Conservation (phyloP, 2,888 invertebrate species). For the Drosophila cognata region DNA sequence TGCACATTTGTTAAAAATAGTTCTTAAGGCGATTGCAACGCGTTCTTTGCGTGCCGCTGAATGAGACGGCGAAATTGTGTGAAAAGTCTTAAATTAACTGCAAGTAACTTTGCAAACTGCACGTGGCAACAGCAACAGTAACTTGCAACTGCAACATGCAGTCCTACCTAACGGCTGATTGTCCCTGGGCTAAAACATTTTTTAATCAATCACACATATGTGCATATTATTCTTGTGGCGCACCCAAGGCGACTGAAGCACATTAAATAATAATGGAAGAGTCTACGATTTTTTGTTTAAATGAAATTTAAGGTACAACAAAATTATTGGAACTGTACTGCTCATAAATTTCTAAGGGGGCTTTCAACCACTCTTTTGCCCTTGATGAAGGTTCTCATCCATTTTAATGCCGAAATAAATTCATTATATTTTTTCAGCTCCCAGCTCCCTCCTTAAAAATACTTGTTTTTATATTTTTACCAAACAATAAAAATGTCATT, state of each 20-base stretch:
- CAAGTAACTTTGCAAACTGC: conserved; percentile 48
- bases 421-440: conserved; percentile 50
- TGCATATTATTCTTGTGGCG: conserved; percentile 40
- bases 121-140: conserved; percentile 32
- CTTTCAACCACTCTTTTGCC: conserved; percentile 34
- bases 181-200: conserved; percentile 35
- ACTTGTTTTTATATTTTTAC: conserved; percentile 35
- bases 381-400: conserved; percentile 42
- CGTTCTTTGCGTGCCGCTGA: conserved; percentile 11
- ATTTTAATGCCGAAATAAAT: conserved; percentile 64
- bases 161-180: conserved; percentile 10
- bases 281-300: background rate
- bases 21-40: conserved; percentile 79
- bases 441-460: background rate
- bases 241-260: conserved; percentile 21
- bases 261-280: conserved; percentile 27
- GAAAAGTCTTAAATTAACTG: conserved; percentile 76
- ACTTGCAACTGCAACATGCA: conserved; percentile 21
- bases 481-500: conserved; percentile 78
- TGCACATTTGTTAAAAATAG: conserved; percentile 79
- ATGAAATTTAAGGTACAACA: conserved; percentile 1
- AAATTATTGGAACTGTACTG: conserved; percentile 5
- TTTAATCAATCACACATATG: conserved; percentile 73
- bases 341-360: conserved; percentile 43
- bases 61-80: conserved; percentile 55